A percentile compares a stretch with the other conserved stretches of the same genome.
phyloP scores from a whole-genome alignment of 2,888 invertebrate genomes.

The Eudemis profundana region DNA sequence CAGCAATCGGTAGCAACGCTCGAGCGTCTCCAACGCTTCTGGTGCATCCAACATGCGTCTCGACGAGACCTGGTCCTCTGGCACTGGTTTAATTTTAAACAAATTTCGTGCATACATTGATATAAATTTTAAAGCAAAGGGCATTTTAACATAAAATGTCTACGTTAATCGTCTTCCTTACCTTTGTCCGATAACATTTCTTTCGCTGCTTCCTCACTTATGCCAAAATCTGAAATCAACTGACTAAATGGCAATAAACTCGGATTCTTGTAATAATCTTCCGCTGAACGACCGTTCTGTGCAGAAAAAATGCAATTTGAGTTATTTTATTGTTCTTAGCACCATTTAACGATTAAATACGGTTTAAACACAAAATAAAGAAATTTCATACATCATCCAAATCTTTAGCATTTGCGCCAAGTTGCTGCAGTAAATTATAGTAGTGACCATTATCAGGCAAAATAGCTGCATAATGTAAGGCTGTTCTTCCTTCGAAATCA shows the following conservation, averaged over 20 bases:
- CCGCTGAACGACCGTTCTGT: slow-evolving; percentile 91
- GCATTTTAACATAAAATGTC: slow-evolving; percentile 7
- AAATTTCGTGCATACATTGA: slow-evolving; percentile 24
- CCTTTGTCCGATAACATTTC: slow-evolving; percentile 92
- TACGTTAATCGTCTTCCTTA: slow-evolving; percentile 62
- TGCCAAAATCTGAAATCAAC: slow-evolving; percentile 89
- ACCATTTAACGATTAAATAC: no score
- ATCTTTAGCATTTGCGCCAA: slow-evolving; percentile 93
- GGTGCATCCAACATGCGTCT: slow-evolving; percentile 89
- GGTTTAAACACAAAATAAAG: no score
- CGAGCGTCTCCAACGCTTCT: slow-evolving; percentile 89
- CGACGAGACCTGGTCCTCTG: slow-evolving; percentile 90
- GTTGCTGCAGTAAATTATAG: slow-evolving; percentile 92
- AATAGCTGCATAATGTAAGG: slow-evolving; percentile 94
- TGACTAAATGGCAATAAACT: slow-evolving; percentile 88
- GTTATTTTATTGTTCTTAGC: no score
- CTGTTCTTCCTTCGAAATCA: slow-evolving; percentile 93
- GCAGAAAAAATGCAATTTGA: slow-evolving; percentile 45
- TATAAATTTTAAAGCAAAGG: slow-evolving; percentile 4
- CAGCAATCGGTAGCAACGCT: slow-evolving; percentile 90
- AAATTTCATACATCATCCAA: slow-evolving; percentile 91
- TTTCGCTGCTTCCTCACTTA: slow-evolving; percentile 87
- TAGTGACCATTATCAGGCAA: slow-evolving; percentile 94
- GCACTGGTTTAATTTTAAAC: slow-evolving; percentile 81
- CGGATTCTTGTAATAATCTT: slow-evolving; percentile 90